Conservation (phyloP, 1,140 invertebrate genomes). For the Araneus ventricosus region DNA sequence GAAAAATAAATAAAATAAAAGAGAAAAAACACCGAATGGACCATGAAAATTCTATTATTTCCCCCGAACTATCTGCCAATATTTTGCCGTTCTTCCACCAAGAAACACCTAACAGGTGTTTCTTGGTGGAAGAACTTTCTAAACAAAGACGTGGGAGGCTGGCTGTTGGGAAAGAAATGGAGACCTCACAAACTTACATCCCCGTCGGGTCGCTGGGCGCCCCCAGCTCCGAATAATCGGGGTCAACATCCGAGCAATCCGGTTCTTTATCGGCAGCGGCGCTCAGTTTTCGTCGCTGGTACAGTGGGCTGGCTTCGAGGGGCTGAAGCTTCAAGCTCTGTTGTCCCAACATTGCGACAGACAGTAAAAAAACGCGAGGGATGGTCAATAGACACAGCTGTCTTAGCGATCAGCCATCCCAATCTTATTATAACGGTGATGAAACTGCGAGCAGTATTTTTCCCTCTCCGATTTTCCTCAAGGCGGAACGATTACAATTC, state of each 20-base stretch:
- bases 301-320: constrained; percentile 57
- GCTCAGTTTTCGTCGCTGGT: constrained; percentile 55
- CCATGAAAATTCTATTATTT: background rate
- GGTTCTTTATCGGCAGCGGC: constrained; percentile 23
- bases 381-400: background rate
- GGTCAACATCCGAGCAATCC: constrained; percentile 59
- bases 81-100: background rate
- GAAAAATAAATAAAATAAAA: too few species aligned
- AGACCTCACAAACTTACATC: background rate
- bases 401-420: background rate
- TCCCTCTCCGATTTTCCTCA: background rate
- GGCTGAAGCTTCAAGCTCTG: constrained; percentile 33
- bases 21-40: too few species aligned
- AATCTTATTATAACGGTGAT: constrained; percentile 10
- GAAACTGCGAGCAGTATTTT: constrained; percentile 1
- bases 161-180: background rate
- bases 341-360: constrained; percentile 15
- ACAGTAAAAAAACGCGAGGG: background rate
- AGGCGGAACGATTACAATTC: constrained; percentile 22
- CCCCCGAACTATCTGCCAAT: background rate
- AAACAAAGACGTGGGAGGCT: background rate
- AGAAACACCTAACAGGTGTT: background rate
- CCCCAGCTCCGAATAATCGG: constrained; percentile 59
- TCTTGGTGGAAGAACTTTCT: background rate
- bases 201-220: constrained; percentile 7